Base-by-base conservation (phyloP, 2,113 vertebrate genomes). In the Rafetus swinhoei region DNA sequence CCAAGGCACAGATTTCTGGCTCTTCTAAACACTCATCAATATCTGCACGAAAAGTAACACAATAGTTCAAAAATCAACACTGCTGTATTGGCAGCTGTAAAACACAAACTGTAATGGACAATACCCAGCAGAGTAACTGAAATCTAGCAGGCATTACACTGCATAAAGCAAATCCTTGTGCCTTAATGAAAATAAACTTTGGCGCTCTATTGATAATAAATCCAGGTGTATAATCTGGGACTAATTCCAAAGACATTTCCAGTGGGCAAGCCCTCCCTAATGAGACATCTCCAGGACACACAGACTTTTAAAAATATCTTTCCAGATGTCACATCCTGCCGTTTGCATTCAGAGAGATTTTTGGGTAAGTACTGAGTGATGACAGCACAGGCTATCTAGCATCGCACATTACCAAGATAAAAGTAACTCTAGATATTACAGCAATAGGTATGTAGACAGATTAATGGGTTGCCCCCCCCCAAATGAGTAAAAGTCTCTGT, bases 11-110 rank as follows among this genome's bases (percentile, higher is more conserved):
- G 55, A 99, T 98, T 95, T 99, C 99, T 72, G 99, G 98, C 32
- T 98, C 98, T 94, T 99, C 98, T 76, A 98, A 97, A 90, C 99
- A 99, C 76, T 99, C 99, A 90, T 99, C 98, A 79, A 99, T 99
- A 97, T 99, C 99, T 99, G 96, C 85, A 98, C 92, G 87, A 91
- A 92, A 92, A 8, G 4, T 7, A 86, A 92, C 91, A 94, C 27
- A 79, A 90, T 52, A 90, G n/a, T 90, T 94, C 35, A 93, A 81
- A 91, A 93, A 95, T 52, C 32, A 62, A 62, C 93, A 69, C 2
- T 16, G 60, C 92, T 92, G 85, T 45, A 52, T 32, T 86, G 35
- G 92, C 88, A 90, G 74, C 24, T 79, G n/a, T 53, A 29, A 56
- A 85, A 84, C 7, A 56, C 56, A 90, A 94, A 94, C 72, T 1